These are phyloP conservation scores for Oedothorax gibbosus DNA, from an alignment of 1,140 invertebrate species.

Conservation along the genomic window DNA sequence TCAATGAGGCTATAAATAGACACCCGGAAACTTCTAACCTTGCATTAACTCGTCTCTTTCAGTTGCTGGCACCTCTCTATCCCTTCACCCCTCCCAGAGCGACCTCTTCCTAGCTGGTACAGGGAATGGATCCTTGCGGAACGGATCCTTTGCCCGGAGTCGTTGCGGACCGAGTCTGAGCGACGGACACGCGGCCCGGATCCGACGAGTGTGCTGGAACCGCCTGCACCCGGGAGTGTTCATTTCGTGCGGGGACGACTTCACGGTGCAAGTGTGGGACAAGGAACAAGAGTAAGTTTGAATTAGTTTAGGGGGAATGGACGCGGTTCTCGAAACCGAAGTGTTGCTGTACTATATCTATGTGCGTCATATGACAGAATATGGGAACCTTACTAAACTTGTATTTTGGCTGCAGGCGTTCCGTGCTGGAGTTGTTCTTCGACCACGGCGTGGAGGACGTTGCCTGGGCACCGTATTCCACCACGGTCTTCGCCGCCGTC, in stretches of 20 bases:
- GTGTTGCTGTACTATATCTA: too few relatives aligned
- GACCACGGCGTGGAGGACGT: slow-evolving; percentile 91
- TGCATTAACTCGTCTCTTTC: background rate
- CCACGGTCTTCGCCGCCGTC: slow-evolving; percentile 91
- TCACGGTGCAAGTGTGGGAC: slow-evolving; percentile 96
- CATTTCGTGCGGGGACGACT: slow-evolving; percentile 90
- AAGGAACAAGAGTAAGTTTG: slow-evolving; percentile 70
- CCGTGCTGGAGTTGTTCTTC: slow-evolving; percentile 91
- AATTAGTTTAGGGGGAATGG: too few relatives aligned
- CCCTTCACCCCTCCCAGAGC: slow-evolving; percentile 84
- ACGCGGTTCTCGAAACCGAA: too few relatives aligned
- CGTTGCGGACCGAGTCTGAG: slow-evolving; percentile 80
- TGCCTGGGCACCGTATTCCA: slow-evolving; percentile 94
- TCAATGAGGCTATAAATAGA: too few relatives aligned
- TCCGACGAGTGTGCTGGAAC: slow-evolving; percentile 90
- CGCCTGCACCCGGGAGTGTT: slow-evolving; percentile 88
- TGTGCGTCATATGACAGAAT: too few relatives aligned
- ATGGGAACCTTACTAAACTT: too few relatives aligned
- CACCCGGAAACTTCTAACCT: too few relatives aligned
- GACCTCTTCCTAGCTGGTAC: slow-evolving; percentile 90
- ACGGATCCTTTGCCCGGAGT: slow-evolving; percentile 88
- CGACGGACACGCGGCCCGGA: slow-evolving; percentile 85
- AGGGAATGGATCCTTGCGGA: slow-evolving; percentile 90
- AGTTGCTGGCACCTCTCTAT: slow-evolving; percentile 87
- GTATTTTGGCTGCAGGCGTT: slow-evolving; percentile 77